Percentiles rank a stretch among this genome's conserved stretches.
Conservation (phyloP, 2,888 invertebrate species). For the Trissolcus japonicus region DNA sequence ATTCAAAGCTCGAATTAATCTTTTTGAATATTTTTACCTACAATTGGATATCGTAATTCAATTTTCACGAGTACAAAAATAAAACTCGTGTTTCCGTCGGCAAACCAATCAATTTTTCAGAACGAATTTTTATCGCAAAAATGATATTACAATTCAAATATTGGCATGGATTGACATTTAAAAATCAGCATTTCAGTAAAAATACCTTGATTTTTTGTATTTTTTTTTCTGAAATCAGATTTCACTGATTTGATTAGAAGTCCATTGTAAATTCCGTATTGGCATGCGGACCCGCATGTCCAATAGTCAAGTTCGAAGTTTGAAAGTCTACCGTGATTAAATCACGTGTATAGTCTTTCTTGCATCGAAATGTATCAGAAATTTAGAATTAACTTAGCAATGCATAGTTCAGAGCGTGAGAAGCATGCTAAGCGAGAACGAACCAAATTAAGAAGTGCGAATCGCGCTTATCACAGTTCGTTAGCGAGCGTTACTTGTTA, state of each 20-base stretch:
- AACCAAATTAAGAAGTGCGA: slow-evolving; percentile 47
- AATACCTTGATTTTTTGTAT: slow-evolving; percentile 16
- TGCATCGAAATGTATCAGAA: slow-evolving; percentile 53
- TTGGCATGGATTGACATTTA: not conserved
- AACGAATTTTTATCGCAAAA: slow-evolving; percentile 1
- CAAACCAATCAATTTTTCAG: not conserved
- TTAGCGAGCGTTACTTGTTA: slow-evolving; percentile 48
- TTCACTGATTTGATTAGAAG: slow-evolving; percentile 43
- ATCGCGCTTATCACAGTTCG: slow-evolving; percentile 46
- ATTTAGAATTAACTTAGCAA: slow-evolving; percentile 52
- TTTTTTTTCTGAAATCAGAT: slow-evolving; percentile 38
- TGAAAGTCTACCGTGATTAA: slow-evolving; percentile 54
- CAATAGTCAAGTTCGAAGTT: slow-evolving; percentile 53
- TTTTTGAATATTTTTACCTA: no score
- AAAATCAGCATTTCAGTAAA: slow-evolving; percentile 14
- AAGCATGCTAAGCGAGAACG: slow-evolving; percentile 43
- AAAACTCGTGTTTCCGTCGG: no score
- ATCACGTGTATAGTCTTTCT: slow-evolving; percentile 43
- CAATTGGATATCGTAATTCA: no score
- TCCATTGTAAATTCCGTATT: slow-evolving; percentile 47
- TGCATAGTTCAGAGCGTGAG: slow-evolving; percentile 53
- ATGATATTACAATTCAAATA: slow-evolving; percentile 13
- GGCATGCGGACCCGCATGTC: slow-evolving; percentile 49
- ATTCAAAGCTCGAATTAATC: no score
- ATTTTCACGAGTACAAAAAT: not conserved